phyloP scores from a whole-genome alignment of 2,797 vertebrate species.

The Ceryle rudis region DNA sequence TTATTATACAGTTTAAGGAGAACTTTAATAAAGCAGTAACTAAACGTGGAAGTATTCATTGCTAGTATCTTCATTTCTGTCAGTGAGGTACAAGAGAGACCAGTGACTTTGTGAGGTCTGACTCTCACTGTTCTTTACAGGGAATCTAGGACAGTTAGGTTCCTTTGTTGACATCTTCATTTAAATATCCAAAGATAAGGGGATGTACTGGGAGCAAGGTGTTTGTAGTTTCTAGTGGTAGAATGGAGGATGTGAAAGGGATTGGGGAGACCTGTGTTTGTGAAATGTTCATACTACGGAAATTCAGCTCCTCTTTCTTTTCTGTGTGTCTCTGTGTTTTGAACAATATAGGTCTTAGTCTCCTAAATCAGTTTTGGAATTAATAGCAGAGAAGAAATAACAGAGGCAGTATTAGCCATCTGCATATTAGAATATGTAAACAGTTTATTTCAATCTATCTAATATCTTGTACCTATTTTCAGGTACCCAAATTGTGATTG shows the following conservation, averaged over 20 bases:
- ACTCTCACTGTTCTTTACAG: not conserved
- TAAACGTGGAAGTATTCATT: not conserved
- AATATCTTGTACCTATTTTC: not conserved
- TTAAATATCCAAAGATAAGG: not conserved
- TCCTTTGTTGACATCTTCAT: not conserved
- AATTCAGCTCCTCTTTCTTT: not conserved
- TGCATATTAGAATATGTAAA: not conserved
- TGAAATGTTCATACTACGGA: not conserved
- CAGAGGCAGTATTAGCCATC: not conserved
- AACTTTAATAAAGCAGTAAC: not conserved
- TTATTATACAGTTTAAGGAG: not conserved
- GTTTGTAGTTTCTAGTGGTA: not conserved
- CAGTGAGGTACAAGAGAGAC: not conserved
- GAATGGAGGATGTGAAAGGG: not conserved
- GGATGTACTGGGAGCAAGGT: not conserved
- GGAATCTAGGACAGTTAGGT: not conserved
- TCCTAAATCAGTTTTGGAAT: not conserved
- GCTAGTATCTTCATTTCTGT: not conserved
- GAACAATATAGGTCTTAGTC: not conserved
- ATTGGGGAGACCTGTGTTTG: not conserved
- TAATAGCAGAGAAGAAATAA: not conserved
- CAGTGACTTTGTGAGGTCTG: not conserved
- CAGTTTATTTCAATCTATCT: not conserved
- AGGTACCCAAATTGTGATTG: not conserved
- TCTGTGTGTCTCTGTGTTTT: not conserved